Conservation (phyloP, 1,140 invertebrate species). For the Contarinia nasturtii region DNA sequence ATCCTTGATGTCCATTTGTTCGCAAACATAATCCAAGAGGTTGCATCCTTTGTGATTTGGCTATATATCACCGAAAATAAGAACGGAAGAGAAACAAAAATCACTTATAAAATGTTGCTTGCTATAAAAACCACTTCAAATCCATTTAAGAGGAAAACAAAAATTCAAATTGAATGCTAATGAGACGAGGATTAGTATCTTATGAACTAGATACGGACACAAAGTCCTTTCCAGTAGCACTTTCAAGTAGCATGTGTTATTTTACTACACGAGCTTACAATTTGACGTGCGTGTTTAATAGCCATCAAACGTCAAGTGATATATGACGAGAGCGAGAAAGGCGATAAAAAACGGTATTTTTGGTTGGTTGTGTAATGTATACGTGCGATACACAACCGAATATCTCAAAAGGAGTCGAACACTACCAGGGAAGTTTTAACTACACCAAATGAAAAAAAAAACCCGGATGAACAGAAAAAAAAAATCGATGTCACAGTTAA, state of each 20-base stretch:
- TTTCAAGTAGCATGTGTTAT: not conserved
- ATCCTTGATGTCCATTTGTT: slow-evolving; percentile 82
- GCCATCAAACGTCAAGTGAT: too few relatives aligned
- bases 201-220: not conserved
- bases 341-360: too few relatives aligned
- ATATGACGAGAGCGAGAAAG: too few relatives aligned
- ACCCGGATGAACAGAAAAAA: not conserved
- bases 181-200: not conserved
- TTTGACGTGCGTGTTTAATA: too few relatives aligned
- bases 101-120: not conserved
- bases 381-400: too few relatives aligned
- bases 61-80: slow-evolving; percentile 33
- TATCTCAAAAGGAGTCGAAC: too few relatives aligned
- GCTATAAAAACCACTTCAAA: not conserved
- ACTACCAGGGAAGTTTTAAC: not conserved
- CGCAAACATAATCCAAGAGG: slow-evolving; percentile 83
- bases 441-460: not conserved
- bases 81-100: not conserved
- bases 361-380: too few relatives aligned
- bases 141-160: not conserved
- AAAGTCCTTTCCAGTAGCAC: not conserved
- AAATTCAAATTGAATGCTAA: not conserved
- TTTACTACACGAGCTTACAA: too few relatives aligned
- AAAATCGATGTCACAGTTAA: not conserved
- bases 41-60: slow-evolving; percentile 83